Conservation (phyloP, 1,140 invertebrate genomes). For the Lepidurus apus region DNA sequence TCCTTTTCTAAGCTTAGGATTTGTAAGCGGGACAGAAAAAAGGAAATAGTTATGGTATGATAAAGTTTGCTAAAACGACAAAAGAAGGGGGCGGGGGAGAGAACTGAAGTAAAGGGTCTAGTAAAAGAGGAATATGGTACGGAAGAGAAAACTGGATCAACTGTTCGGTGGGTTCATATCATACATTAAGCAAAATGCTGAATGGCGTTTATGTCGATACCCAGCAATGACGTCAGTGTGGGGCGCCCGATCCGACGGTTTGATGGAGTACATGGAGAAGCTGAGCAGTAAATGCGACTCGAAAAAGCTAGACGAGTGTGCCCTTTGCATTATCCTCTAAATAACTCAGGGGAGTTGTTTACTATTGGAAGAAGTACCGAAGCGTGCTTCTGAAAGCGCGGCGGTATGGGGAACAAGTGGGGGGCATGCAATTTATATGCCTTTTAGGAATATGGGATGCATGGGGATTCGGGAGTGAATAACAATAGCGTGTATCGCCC, state of each 20-base stretch:
- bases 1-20: too few species aligned
- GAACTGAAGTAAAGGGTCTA: too few species aligned
- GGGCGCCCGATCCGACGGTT: not conserved
- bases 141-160: not conserved
- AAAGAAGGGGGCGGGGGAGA: too few species aligned
- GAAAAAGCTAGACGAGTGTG: not conserved
- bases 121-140: not conserved
- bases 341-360: not conserved
- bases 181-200: not conserved
- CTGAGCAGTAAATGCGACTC: constrained; percentile 2
- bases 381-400: not conserved
- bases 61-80: too few species aligned
- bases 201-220: constrained; percentile 1
- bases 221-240: not conserved
- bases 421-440: not conserved
- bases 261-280: constrained; percentile 10
- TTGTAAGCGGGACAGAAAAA: too few species aligned
- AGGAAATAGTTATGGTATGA: too few species aligned
- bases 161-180: not conserved
- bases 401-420: not conserved
- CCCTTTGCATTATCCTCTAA: not conserved
- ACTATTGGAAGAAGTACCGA: not conserved
- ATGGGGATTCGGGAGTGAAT: not conserved
- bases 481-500: not conserved
- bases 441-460: constrained; percentile 4